A percentile compares a stretch with the other conserved stretches of the same genome.
phyloP scores from a whole-genome alignment of 2,113 vertebrate genomes.

The Tautogolabrus adspersus region DNA sequence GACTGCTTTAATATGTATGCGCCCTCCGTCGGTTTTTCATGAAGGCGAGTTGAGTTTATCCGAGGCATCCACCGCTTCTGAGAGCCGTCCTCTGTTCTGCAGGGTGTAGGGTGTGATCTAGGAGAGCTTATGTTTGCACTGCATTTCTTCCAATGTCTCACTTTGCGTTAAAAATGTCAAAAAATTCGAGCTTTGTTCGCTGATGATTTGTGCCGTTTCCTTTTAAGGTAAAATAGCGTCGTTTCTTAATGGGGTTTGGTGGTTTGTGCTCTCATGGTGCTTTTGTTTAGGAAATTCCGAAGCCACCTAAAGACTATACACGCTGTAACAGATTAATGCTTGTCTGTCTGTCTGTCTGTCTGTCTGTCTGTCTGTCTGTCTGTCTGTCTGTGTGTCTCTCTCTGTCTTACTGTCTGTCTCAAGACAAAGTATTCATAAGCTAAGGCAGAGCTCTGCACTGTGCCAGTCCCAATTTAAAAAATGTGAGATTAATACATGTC shows the following conservation, averaged over 20 bases:
- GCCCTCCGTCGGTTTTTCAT: conserved; percentile 60
- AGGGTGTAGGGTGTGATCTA: conserved; percentile 88
- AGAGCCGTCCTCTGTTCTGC: conserved; percentile 84
- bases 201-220: not conserved
- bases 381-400: conserved; percentile 38
- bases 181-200: conserved; percentile 15
- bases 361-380: conserved; percentile 29
- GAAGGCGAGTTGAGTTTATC: conserved; percentile 65
- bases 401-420: conserved; percentile 21
- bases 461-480: conserved; percentile 62
- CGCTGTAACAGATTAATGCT: conserved; percentile 50
- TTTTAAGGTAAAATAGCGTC: conserved; percentile 33
- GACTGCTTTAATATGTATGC: conserved; percentile 58
- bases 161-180: conserved; percentile 12
- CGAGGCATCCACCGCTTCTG: conserved; percentile 56
- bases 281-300: conserved; percentile 51
- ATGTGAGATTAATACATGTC: conserved; percentile 49
- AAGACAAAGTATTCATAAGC: conserved; percentile 55
- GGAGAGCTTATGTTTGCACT: conserved; percentile 65
- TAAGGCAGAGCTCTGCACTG: conserved; percentile 40
- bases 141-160: conserved; percentile 79
- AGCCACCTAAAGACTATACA: conserved; percentile 29
- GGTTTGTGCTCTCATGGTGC: conserved; percentile 4
- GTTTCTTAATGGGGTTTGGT: conserved; percentile 32
- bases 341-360: conserved; percentile 35